Percentiles rank a stretch among this genome's conserved stretches.
These are phyloP conservation scores for Oncorhynchus tshawytscha DNA, from an alignment of 2,113 vertebrate genomes.

Conservation along the genomic window DNA sequence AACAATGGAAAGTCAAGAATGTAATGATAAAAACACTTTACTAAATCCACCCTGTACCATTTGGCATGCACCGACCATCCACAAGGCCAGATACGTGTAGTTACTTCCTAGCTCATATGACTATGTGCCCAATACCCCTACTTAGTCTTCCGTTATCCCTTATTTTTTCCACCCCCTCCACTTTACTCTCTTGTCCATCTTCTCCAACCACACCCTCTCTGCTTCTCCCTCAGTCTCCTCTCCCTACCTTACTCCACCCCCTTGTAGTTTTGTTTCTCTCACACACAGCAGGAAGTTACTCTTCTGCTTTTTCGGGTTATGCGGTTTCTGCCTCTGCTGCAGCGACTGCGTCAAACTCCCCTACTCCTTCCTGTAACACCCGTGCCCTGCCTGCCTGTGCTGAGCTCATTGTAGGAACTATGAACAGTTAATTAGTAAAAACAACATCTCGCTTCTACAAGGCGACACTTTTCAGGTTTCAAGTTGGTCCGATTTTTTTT, in stretches of 20 bases:
- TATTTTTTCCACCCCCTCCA: too few relatives aligned
- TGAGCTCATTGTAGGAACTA: neutral
- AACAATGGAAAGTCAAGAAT: too few relatives aligned
- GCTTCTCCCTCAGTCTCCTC: conserved; percentile 7
- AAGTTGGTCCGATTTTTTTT: neutral
- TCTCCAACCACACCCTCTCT: too few relatives aligned
- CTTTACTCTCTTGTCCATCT: neutral
- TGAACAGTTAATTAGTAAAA: conserved; percentile 4
- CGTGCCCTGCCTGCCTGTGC: neutral
- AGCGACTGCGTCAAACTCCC: conserved; percentile 43
- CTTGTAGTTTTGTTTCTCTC: conserved; percentile 32
- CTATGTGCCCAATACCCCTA: too few relatives aligned
- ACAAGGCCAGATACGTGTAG: too few relatives aligned
- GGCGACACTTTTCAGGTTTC: neutral
- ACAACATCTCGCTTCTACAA: conserved; percentile 5
- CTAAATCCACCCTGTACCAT: too few relatives aligned
- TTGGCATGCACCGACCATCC: too few relatives aligned
- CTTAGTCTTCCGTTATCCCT: too few relatives aligned
- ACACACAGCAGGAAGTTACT: conserved; percentile 66
- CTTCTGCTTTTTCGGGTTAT: conserved; percentile 70
- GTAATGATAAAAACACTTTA: too few relatives aligned
- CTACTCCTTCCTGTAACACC: conserved; percentile 61
- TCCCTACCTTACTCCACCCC: conserved; percentile 34
- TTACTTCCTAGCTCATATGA: too few relatives aligned
- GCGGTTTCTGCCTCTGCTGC: conserved; percentile 61